These are phyloP conservation scores for Mastigias papua DNA, from an alignment of 30 jellyfish, hydroid and myxozoan genomes.

Conservation along the genomic window DNA sequence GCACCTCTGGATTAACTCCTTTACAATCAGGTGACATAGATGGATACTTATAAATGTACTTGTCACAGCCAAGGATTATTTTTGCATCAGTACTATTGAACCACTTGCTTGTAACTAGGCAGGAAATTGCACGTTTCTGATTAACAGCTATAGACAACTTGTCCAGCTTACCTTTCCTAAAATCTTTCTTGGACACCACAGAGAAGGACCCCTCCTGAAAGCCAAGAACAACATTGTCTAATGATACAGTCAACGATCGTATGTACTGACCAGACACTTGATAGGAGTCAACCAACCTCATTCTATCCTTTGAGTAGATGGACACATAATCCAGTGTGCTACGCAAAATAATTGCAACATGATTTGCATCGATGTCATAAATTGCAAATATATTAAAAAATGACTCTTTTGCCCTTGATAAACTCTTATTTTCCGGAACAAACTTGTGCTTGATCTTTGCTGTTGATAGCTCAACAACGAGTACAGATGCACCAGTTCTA, in stretches of 20 bases:
- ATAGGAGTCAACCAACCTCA: slow-evolving; percentile 34
- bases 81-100: not conserved
- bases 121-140: slow-evolving; percentile 51
- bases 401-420: slow-evolving; percentile 26
- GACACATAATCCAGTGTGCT: slow-evolving; percentile 76
- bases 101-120: slow-evolving; percentile 33
- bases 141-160: slow-evolving; percentile 21
- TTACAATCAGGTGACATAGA: slow-evolving; percentile 1
- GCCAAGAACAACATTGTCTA: slow-evolving; percentile 70
- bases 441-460: slow-evolving; percentile 25
- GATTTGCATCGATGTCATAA: slow-evolving; percentile 53
- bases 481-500: slow-evolving; percentile 67
- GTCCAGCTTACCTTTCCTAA: slow-evolving; percentile 71
- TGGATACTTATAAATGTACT: slow-evolving; percentile 50
- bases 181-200: slow-evolving; percentile 59
- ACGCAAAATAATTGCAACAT: slow-evolving; percentile 82
- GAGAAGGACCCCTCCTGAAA: slow-evolving; percentile 65
- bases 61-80: slow-evolving; percentile 57
- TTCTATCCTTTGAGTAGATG: slow-evolving; percentile 48
- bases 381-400: slow-evolving; percentile 48
- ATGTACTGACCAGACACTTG: slow-evolving; percentile 52
- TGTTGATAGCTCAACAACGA: slow-evolving; percentile 65
- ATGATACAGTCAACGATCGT: slow-evolving; percentile 57
- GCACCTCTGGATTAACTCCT: slow-evolving; percentile 10
- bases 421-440: slow-evolving; percentile 31